Conservation (phyloP, 1,140 invertebrate species). For the Bombus huntii region DNA sequence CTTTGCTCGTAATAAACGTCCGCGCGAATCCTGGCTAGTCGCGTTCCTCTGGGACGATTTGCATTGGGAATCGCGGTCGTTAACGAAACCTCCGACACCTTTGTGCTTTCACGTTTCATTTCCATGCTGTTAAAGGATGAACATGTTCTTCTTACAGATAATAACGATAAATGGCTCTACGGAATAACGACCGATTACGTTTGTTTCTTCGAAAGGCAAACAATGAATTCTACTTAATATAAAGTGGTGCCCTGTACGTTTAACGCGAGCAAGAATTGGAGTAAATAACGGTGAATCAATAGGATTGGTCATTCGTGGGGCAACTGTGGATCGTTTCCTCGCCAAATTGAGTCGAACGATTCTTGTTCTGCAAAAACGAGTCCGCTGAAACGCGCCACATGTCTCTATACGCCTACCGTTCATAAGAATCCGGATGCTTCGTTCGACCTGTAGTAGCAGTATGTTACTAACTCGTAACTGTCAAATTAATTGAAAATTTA, state of each 20-base stretch:
- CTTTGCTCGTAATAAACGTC: slow-evolving; percentile 41
- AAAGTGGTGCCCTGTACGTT: neutral
- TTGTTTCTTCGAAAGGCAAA: neutral
- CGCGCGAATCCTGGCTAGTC: neutral
- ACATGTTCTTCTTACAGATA: neutral
- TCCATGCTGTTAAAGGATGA: neutral
- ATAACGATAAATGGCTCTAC: neutral
- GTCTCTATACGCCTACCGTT: neutral
- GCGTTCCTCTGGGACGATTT: neutral
- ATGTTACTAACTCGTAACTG: neutral
- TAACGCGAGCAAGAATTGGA: slow-evolving; percentile 26
- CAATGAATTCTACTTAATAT: neutral
- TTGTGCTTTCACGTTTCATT: neutral
- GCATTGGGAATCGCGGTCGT: slow-evolving; percentile 19
- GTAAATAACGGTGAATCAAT: slow-evolving; percentile 27
- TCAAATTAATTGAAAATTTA: neutral
- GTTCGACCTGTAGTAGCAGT: neutral
- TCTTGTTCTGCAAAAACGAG: slow-evolving; percentile 12
- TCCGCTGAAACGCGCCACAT: neutral
- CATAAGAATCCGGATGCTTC: neutral
- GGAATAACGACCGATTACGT: neutral
- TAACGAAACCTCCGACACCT: slow-evolving; percentile 17
- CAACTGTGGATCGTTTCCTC: slow-evolving; percentile 22
- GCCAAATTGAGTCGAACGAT: slow-evolving; percentile 41
- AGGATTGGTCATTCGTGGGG: neutral